Evolutionary conservation across 2,888 invertebrate species (phyloP).

Genomic region (Ethmia dodecea): DNA sequence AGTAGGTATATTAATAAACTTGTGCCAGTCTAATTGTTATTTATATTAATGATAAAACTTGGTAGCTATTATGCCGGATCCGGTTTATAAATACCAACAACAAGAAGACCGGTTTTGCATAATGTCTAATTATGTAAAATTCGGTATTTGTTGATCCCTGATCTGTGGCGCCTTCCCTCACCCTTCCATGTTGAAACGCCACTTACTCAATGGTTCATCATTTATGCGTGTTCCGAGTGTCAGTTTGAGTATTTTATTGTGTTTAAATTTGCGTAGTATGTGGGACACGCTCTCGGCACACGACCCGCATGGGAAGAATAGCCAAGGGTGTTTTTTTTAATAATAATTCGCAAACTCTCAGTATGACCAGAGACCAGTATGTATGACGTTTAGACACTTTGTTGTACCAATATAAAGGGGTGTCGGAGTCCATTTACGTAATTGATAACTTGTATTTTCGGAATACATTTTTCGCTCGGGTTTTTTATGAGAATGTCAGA

Average conservation of each 20-base stretch:
- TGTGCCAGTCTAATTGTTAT: too few species aligned
- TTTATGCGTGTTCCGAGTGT: conserved; percentile 47
- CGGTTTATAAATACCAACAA: conserved; percentile 66
- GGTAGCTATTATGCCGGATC: too few species aligned
- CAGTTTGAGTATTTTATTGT: conserved; percentile 51
- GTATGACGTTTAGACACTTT: too few species aligned
- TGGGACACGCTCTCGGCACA: conserved; percentile 68
- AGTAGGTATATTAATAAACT: too few species aligned
- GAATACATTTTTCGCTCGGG: too few species aligned
- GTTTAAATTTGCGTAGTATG: conserved; percentile 64
- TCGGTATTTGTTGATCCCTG: conserved; percentile 43
- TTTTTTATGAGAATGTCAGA: too few species aligned
- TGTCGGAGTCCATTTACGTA: too few species aligned
- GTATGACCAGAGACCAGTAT: conserved; percentile 35
- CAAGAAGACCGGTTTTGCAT: too few species aligned
- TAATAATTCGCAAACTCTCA: conserved; percentile 51
- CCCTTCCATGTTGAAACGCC: conserved; percentile 12
- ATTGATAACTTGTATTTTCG: too few species aligned
- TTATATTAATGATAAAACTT: too few species aligned
- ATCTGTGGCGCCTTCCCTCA: conserved; percentile 56
- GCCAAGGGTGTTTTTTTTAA: conserved; percentile 34
- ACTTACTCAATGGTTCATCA: conserved; percentile 27
- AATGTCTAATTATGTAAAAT: conserved; percentile 51
- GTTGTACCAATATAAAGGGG: too few species aligned
- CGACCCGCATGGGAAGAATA: conserved; percentile 60